These are phyloP conservation scores for Piezodorus guildinii DNA, from an alignment of 1,140 invertebrate genomes.

Conservation along the genomic window DNA sequence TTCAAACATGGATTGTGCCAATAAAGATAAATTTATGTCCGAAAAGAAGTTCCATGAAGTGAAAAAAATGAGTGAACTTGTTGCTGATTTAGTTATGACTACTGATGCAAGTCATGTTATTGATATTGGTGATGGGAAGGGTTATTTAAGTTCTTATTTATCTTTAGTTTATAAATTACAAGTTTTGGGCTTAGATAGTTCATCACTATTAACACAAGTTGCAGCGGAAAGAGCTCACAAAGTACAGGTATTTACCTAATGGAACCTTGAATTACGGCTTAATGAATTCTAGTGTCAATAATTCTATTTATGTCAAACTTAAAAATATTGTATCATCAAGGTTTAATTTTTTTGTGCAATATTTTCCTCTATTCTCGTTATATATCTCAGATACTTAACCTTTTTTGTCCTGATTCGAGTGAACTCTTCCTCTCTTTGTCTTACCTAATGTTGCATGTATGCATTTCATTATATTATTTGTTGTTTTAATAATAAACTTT, in stretches of 20 bases:
- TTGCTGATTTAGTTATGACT: conserved; percentile 35
- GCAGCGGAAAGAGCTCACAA: conserved; percentile 47
- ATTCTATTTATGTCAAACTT: too few relatives aligned
- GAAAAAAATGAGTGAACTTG: conserved; percentile 42
- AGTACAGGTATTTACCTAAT: conserved; percentile 36
- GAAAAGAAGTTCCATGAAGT: conserved; percentile 78
- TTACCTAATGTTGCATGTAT: too few relatives aligned
- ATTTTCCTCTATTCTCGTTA: too few relatives aligned
- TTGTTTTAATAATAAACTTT: too few relatives aligned
- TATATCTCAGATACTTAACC: too few relatives aligned
- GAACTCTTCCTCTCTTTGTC: too few relatives aligned
- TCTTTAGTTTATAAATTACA: conserved; percentile 54
- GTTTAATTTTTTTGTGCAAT: too few relatives aligned
- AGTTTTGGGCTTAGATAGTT: conserved; percentile 69
- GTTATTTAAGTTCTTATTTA: conserved; percentile 64
- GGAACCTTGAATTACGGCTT: neutral
- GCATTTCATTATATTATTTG: too few relatives aligned
- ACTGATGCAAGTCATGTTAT: conserved; percentile 42
- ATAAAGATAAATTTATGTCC: conserved; percentile 36
- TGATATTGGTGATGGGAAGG: conserved; percentile 78
- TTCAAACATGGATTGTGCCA: conserved; percentile 34
- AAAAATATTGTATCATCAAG: too few relatives aligned
- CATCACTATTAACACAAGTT: conserved; percentile 46
- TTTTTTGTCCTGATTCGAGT: too few relatives aligned
- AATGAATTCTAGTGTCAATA: too few relatives aligned